These are phyloP conservation scores for Linnaemya vulpina DNA, from an alignment of 2,888 invertebrate genomes.

Conservation along the genomic window DNA sequence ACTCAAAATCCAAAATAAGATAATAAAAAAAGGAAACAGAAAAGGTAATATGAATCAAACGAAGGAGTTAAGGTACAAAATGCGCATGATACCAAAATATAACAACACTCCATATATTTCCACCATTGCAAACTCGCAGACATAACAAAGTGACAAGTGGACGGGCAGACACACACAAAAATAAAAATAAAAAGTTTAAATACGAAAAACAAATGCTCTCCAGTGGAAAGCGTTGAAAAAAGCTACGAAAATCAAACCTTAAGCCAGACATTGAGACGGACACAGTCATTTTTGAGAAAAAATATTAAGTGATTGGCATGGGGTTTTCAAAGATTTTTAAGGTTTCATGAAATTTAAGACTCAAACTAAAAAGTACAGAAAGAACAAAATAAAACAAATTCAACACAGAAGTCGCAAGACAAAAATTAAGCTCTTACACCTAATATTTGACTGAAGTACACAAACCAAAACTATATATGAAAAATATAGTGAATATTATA, in stretches of 20 bases:
- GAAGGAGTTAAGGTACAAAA: constrained; percentile 54
- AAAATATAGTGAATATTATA: constrained; percentile 17
- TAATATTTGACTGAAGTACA: constrained; percentile 1
- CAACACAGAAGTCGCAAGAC: constrained; percentile 50
- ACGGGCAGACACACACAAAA: constrained; percentile 56
- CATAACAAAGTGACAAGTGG: constrained; percentile 67
- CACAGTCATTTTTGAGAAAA: constrained; percentile 61
- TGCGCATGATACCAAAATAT: constrained; percentile 60
- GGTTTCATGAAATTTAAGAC: constrained; percentile 72
- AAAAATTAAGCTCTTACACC: constrained; percentile 28
- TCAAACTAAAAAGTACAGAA: constrained; percentile 46
- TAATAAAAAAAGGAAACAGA: constrained; percentile 43
- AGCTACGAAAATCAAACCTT: constrained; percentile 56
- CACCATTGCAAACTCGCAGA: constrained; percentile 48
- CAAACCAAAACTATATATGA: background rate
- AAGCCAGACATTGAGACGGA: constrained; percentile 73
- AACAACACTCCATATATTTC: constrained; percentile 56
- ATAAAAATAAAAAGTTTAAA: constrained; percentile 46
- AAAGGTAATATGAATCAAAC: constrained; percentile 34
- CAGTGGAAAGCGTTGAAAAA: constrained; percentile 41
- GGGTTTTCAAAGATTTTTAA: constrained; percentile 71
- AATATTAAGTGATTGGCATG: constrained; percentile 70
- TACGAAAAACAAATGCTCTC: constrained; percentile 61
- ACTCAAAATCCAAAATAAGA: constrained; percentile 40
- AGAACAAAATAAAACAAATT: constrained; percentile 28